A percentile compares a stretch with the other conserved stretches of the same genome.
Evolutionary conservation across 1,140 invertebrate genomes (phyloP).

Genomic region (Drosophila arawakana): DNA sequence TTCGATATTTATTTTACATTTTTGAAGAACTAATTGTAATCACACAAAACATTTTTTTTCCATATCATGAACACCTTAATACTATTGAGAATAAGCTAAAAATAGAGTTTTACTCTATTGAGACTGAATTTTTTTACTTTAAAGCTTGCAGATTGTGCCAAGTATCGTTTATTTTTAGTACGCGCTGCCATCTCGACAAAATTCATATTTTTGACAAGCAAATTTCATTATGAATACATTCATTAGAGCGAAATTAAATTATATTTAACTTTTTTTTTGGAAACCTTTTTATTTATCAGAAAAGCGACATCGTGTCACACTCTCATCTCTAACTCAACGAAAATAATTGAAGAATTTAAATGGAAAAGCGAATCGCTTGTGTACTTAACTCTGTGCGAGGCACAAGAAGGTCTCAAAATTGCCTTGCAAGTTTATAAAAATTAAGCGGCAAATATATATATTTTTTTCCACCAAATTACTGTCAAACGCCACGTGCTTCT

Average conservation of each 20-base stretch:
- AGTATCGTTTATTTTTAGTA: no score
- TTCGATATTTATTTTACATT: no score
- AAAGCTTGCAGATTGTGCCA: no score
- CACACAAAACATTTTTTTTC: no score
- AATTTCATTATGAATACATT: background rate
- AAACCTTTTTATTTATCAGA: background rate
- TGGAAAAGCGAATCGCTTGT: constrained; percentile 26
- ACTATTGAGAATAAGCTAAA: no score
- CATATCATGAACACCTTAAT: no score
- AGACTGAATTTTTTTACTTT: no score
- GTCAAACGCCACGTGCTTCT: constrained; percentile 44
- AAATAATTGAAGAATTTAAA: constrained; percentile 49
- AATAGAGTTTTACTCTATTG: no score
- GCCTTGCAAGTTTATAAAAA: constrained; percentile 76
- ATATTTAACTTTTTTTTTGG: background rate
- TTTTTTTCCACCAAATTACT: constrained; percentile 56
- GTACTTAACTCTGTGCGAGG: constrained; percentile 20
- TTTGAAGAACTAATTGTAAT: no score
- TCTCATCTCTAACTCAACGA: constrained; percentile 14
- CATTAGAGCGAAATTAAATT: no score
- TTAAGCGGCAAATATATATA: constrained; percentile 70
- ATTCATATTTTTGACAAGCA: no score
- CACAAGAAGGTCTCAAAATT: constrained; percentile 53
- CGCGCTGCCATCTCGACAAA: no score
- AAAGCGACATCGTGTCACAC: constrained; percentile 30